Evolutionary conservation across 2,113 vertebrate genomes (phyloP), one percentile per base, ranked within the genome.

Genomic region (Saccopteryx leptura): DNA sequence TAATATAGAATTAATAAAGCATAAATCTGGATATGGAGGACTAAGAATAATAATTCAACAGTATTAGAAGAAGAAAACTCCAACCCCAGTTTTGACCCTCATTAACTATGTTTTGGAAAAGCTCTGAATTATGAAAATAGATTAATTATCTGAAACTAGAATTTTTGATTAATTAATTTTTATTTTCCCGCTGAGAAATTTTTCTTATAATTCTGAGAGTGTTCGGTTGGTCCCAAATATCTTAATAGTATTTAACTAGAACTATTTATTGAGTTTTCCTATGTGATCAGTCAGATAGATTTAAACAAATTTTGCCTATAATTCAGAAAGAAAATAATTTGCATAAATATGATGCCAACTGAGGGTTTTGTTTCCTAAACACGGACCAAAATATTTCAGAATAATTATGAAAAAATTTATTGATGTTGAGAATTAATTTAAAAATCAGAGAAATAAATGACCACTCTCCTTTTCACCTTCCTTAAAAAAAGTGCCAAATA

Each of bases 21-120:
- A 75, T 50, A 50, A 68, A 31, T 39, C 19, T 61, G 26, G 31
- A n/a, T 19, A 58, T 10, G 75, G 15, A 60, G 6, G 18, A 75
- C 19, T 56, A n/a, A 68, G n/a, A 66, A n/a, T 7, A 39, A 52
- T n/a, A 65, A 19, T 24, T 50, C 65, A 65, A 39, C 4, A 83
- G 28, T 10, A 65, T 63, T 52, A 54, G 18, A 5, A 84, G 15
- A 58, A 9, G 90, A 28, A 76, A 75, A 33, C 1, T 48, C 11
- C 19, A 84, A 79, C 56, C 52, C 5, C 28, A 79, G 23, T 10
- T 72, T 2, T 56, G 13, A 82, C 2, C 2, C 1, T 81, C 17
- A 85, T 48, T 82, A 21, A 52, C 1, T 26, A 88, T 18, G 63
- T 74, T 95, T 91, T 88, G 14, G 31, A 66, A 71, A 95, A 87